Conservation (phyloP, 2,113 vertebrate species). For the Chroicocephalus ridibundus region DNA sequence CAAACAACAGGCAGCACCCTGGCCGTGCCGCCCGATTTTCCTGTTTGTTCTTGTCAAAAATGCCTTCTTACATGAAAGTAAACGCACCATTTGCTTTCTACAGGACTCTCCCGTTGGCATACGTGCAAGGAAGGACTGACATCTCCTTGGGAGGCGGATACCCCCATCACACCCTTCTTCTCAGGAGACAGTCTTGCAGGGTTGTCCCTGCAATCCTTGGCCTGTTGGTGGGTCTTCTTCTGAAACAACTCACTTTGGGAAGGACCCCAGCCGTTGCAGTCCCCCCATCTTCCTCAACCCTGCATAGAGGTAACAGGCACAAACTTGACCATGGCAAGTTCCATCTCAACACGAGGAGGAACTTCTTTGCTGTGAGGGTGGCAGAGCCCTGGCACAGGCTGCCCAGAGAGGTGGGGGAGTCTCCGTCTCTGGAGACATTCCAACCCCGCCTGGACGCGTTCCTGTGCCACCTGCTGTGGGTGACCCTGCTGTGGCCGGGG, state of each 20-base stretch:
- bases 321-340: too few relatives aligned
- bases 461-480: too few relatives aligned
- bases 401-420: too few relatives aligned
- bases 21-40: not conserved
- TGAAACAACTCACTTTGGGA: not conserved
- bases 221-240: not conserved
- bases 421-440: too few relatives aligned
- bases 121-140: not conserved
- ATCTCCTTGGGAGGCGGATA: not conserved
- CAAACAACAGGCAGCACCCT: not conserved
- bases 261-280: not conserved
- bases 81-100: not conserved
- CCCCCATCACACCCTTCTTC: not conserved
- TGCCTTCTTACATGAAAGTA: not conserved
- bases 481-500: too few relatives aligned
- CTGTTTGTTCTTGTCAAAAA: not conserved
- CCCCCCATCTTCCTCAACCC: not conserved
- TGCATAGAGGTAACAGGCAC: not conserved
- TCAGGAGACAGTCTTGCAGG: not conserved
- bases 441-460: too few relatives aligned
- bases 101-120: not conserved
- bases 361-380: too few relatives aligned
- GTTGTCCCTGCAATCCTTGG: not conserved
- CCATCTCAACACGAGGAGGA: too few relatives aligned
- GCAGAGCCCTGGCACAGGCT: too few relatives aligned